Base-by-base conservation (phyloP, 2,113 vertebrate species). In the Epinephelus moara region DNA sequence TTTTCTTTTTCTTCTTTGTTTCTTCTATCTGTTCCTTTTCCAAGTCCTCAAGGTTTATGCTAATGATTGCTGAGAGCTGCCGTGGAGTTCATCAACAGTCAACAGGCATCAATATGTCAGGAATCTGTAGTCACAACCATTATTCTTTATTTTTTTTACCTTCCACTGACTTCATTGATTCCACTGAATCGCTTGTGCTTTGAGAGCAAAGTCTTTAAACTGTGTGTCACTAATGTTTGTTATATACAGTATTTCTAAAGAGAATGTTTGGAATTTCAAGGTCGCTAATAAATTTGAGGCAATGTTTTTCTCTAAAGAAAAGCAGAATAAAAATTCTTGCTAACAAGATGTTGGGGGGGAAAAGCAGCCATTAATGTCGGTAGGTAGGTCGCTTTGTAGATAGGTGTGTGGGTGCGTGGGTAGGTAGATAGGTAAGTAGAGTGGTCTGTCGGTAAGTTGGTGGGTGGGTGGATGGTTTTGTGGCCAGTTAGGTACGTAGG, bases 71-170 rank as follows among this genome's bases (percentile, higher is more conserved):
- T 56, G 27, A 60, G 33, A 70, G 50, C 68, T 63, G 60, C 42
- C 25, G 27, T 13, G 45, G 33, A 80, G 75, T 81, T 84, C 67
- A 83, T 83, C 25, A 50, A 50, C 40, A 81, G 85, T 76, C 67
- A 60, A 55, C 75, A 50, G n/a, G 45, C 79, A 67, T 85, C 75
- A 60, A 33, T 63, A 37, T 70, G 45, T 78, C 62, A 83, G 52
- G 66, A 75, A 67, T 74, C 70, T 74, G 37, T n/a, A 64, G 70
- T 75, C 70, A 52, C 67, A 78, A 37, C 27, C 12, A 23, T 25
- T 75, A 56, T 53, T 27, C 14, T 55, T n/a, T 69, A 18, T 61
- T 70, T 67, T 56, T 56, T 56, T 70, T 19, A 70, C 72, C 61
- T 74, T 77, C 57, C 18, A 15, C 42, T 68, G n/a, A 64, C 55